Evolutionary conservation across 2,888 invertebrate species (phyloP), one percentile per base, ranked within the genome.

Genomic region (Scaptomyza flava): DNA sequence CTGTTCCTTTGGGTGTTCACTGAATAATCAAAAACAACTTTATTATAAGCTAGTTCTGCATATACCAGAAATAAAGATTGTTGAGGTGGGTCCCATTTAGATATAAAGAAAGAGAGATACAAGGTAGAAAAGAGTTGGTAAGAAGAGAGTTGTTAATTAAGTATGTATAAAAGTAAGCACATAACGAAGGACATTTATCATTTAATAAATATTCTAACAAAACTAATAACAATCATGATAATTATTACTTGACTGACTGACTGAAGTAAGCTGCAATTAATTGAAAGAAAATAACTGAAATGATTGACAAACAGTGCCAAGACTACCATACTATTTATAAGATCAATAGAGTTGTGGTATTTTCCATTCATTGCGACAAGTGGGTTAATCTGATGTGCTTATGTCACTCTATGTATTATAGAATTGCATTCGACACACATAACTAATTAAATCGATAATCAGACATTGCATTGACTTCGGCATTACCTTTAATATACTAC

Each of bases 381-480:
- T 74, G 73, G 78, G 60, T 72, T 75, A 72, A 77, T 75, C 72
- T 56, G 57, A 68, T 60, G 58, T 61, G 62, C 47, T 68, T 63
- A 64, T 74, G 77, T 48, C 76, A 67, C 17, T 36, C 34, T n/a
- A n/a, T 27, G 27, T 6, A 6, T 2, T 36, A 51, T 27, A 41
- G 53, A 60, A 42, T 27, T 48, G 42, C 62, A 70, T 52, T 69
- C 36, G 30, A 3, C 53, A 12, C 48, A 8, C 30, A 54, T 34
- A 54, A 57, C 48, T 72, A 77, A 74, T 77, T 74, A 72, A 74
- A 72, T 72, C 67, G 72, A 67, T 62, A 76, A 73, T 67, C 77
- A 76, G 54, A 43, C 27, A 14, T 36, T 46, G 62, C 51, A 23
- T 9, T 43, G 52, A 43, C 64, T 71, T 17, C 9, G 56, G 42